Base-by-base conservation (phyloP, 2,888 invertebrate genomes). In the Chorisops tibialis region DNA sequence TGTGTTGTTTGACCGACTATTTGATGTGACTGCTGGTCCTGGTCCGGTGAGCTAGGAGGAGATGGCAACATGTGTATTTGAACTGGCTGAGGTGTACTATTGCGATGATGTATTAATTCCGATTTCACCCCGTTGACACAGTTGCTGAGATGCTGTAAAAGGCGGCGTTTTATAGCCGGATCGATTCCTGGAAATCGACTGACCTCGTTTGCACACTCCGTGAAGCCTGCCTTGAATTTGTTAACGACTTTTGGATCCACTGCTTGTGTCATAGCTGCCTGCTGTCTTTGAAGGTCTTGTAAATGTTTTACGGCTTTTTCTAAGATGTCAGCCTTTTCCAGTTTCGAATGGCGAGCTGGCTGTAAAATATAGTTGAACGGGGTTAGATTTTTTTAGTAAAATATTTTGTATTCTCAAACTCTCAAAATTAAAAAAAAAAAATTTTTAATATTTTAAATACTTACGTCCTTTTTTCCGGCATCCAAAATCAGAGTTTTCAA, bases 251-350 rank as follows among this genome's bases (percentile, higher is more conserved):
- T 86, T 0, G 94, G 92, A 75, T 95, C 93, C 9, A 89, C 86
- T 0, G 91, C 87, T 67, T 90, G 89, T 21, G 92, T 88, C 67
- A 89, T 85, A 7, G 89, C 89, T 48, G 89, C 79, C 75, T 94
- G 94, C 74, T 93, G 93, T 11, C 92, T 84, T 73, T 96, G 95
- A 14, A 96, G 80, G 65, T 89, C 88, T 75, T 94, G 92, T 52
- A 97, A 81, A 75, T 96, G 94, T 74, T 93, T 91, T 49, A 96
- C 96, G 1, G 96, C 94, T 83, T 96, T 88, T 79, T 96, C 96
- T 59, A 96, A 80, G 69, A 96, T 96, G 77, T 96, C 96, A 1
- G 96, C 96, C 75, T 96, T 96, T 78, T 96, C 96, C 71, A 96
- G 81, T 76, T 96, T 96, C 4, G 93, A 93, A 79, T 96, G 95